Base-by-base conservation (phyloP, 1,140 invertebrate genomes). In the Lethocerus indicus region DNA sequence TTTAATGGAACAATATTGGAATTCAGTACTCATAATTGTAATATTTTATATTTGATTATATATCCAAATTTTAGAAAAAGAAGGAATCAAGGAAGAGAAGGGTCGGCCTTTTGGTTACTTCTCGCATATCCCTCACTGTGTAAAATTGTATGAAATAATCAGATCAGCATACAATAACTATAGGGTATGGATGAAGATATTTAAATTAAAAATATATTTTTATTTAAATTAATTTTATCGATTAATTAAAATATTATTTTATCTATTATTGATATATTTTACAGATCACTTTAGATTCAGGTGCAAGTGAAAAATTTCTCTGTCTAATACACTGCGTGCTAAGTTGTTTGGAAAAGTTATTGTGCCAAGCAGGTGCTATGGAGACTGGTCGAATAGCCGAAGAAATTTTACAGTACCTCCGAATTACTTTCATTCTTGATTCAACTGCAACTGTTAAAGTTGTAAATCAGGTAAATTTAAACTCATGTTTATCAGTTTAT, bases 111-210 rank as follows among this genome's bases (percentile, higher is more conserved):
- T 74, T 21, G 81, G 80, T 13, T 64, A 72, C 44, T 87, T 87
- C 62, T 67, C 68, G 29, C 73, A 71, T 43, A 68, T 74, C 16
- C 75, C 79, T 1, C 79, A 86, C 62, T 89, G 87, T 62, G 70
- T 82, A 64, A 83, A 81, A 59, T 65, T 89, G 18, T 80, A 83
- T 60, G 81, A 84, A 16, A 74, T 76, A 18, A 59, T 89, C 9
- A 78, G 73, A 59, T 76, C 75, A 51, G 77, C 83, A 4, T 82
- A 85, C 63, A 74, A 73, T 1, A 87, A 85, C 70, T 87, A 87
- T 62, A 83, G 82, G 67, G 78, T 80, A 52, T 14, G 25, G 14
- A 25, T n/a, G n/a, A n/a, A n/a, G n/a, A n/a, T n/a, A n/a, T n/a
- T n/a, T n/a, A n/a, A n/a, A n/a, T 24, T 13, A 40, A 42, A 4